A percentile compares a stretch with the other conserved stretches of the same genome.
phyloP scores from a whole-genome alignment of 2,113 vertebrate genomes.

The Dermatemys mawii region DNA sequence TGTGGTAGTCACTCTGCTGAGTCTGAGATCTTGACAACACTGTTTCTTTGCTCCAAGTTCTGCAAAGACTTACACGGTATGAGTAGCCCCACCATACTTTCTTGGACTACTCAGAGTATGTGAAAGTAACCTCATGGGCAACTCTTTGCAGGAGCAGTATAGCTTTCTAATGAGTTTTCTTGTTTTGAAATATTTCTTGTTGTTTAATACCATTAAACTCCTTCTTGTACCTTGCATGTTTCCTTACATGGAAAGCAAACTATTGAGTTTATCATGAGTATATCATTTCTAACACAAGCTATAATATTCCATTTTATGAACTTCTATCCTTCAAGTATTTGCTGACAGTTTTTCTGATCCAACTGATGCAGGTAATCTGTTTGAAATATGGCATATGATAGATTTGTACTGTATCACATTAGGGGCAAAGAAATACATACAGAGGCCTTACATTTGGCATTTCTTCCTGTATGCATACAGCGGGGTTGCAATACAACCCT shows the following conservation, averaged over 20 bases:
- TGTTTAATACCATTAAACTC: slow-evolving; percentile 4
- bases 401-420: not conserved
- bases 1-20: not conserved
- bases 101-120: not conserved
- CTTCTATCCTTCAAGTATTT: slow-evolving; percentile 1
- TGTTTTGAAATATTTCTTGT: not conserved
- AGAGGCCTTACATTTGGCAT: slow-evolving; percentile 15
- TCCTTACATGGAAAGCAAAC: slow-evolving; percentile 53
- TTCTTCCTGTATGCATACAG: slow-evolving; percentile 9
- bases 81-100: not conserved
- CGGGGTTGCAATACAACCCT: slow-evolving; percentile 44
- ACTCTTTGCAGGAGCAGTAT: not conserved
- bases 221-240: slow-evolving; percentile 13
- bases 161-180: not conserved
- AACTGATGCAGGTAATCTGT: not conserved
- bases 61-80: not conserved
- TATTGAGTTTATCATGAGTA: too few relatives aligned
- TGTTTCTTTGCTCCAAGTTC: not conserved
- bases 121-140: not conserved
- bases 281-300: slow-evolving; percentile 6
- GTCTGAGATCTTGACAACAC: not conserved
- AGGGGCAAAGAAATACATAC: slow-evolving; percentile 22
- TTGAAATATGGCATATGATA: not conserved
- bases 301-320: not conserved
- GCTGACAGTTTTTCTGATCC: not conserved